These are phyloP conservation scores for Nerophis lumbriciformis DNA, from an alignment of 2,113 vertebrate species.

Conservation along the genomic window DNA sequence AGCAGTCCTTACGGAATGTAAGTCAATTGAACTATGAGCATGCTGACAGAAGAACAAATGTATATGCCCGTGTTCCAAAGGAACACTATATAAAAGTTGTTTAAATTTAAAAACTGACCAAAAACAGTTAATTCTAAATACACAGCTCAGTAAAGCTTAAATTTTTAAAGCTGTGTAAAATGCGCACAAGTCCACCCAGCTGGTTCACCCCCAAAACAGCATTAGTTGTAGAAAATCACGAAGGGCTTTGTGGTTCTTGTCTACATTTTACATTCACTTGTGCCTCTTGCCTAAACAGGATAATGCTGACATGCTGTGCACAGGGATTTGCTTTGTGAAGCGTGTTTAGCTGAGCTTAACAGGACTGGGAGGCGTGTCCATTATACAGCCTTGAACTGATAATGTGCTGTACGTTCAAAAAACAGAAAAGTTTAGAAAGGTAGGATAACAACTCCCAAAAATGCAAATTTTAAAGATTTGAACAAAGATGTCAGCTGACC, in stretches of 20 bases:
- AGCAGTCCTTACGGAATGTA: constrained; percentile 20
- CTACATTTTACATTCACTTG: constrained; percentile 17
- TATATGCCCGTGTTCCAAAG: neutral
- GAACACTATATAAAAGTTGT: neutral
- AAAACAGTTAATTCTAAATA: constrained; percentile 21
- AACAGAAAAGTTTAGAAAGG: neutral
- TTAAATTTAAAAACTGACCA: neutral
- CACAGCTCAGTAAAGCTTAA: constrained; percentile 16
- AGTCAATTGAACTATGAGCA: neutral
- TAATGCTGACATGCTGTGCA: constrained; percentile 70
- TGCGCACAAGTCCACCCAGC: constrained; percentile 41
- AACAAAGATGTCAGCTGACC: too few species aligned
- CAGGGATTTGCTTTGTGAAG: constrained; percentile 68
- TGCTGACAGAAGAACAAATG: neutral
- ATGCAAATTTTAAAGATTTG: too few species aligned
- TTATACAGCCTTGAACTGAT: constrained; percentile 9
- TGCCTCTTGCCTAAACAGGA: constrained; percentile 38
- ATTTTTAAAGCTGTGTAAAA: constrained; percentile 24
- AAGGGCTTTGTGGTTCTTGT: constrained; percentile 55
- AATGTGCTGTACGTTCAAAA: neutral
- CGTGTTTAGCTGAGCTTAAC: constrained; percentile 73
- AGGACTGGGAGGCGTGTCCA: constrained; percentile 51
- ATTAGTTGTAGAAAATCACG: constrained; percentile 30
- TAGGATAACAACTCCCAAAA: neutral
- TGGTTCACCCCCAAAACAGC: constrained; percentile 43